phyloP scores from a whole-genome alignment of 2,797 vertebrate genomes.

The Scolopax bukidnonensis region DNA sequence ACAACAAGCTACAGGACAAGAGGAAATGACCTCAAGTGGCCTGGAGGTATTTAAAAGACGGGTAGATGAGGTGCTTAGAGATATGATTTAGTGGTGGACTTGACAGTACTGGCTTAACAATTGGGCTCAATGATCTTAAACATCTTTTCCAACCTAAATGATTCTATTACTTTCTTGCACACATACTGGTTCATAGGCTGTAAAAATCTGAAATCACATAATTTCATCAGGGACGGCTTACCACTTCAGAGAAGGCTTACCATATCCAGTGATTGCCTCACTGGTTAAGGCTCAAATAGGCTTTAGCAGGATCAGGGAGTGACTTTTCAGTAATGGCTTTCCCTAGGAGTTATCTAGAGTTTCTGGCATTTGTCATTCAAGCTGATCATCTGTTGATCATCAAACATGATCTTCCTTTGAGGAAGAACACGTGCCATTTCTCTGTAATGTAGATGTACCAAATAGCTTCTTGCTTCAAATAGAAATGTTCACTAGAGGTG shows the following conservation, averaged over 20 bases:
- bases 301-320: background rate
- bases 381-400: background rate
- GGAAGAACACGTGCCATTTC: background rate
- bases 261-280: background rate
- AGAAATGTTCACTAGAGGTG: background rate
- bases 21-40: background rate
- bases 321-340: background rate
- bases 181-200: background rate
- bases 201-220: background rate
- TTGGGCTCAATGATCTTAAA: background rate
- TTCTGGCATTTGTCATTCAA: constrained; percentile 46
- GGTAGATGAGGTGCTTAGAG: background rate
- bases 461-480: background rate
- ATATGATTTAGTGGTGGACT: background rate
- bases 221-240: background rate
- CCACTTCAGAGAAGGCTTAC: background rate
- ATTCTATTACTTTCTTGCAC: background rate
- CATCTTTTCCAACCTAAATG: background rate
- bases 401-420: background rate
- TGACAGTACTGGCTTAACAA: background rate
- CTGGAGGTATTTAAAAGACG: background rate
- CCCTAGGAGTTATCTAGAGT: background rate
- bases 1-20: background rate
- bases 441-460: background rate
- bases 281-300: background rate